phyloP scores from a whole-genome alignment of 2,797 vertebrate species.

The Sparus aurata region DNA sequence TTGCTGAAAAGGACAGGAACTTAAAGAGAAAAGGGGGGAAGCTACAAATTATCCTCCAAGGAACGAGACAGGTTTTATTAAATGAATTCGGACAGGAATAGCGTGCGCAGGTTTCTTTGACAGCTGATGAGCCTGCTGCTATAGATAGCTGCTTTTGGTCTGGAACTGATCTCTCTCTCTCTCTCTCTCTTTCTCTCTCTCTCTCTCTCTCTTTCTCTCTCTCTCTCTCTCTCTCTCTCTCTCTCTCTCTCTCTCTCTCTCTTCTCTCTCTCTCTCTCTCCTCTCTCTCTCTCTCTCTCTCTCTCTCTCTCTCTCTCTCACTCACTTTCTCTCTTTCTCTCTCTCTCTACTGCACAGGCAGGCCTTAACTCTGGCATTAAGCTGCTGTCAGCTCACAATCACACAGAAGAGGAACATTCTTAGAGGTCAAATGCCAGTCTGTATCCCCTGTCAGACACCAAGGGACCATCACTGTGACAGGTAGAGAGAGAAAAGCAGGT shows the following conservation, averaged over 20 bases:
- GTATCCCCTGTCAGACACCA: slow-evolving; percentile 63
- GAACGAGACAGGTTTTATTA: slow-evolving; percentile 51
- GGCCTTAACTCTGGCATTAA: slow-evolving; percentile 62
- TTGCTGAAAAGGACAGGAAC: slow-evolving; percentile 28
- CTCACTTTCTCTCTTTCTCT: slow-evolving; percentile 17
- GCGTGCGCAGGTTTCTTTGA: slow-evolving; percentile 40
- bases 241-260: slow-evolving; percentile 27
- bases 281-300: slow-evolving; percentile 27
- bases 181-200: slow-evolving; percentile 36
- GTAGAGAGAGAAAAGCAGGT: slow-evolving; percentile 38
- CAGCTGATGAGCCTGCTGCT: slow-evolving; percentile 58
- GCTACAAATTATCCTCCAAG: slow-evolving; percentile 32
- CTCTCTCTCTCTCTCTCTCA: slow-evolving; percentile 26
- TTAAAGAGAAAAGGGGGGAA: slow-evolving; percentile 31
- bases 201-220: slow-evolving; percentile 27
- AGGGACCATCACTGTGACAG: slow-evolving; percentile 49
- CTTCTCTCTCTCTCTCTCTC: slow-evolving; percentile 26
- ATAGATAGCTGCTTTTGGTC: slow-evolving; percentile 55
- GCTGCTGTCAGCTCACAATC: slow-evolving; percentile 70
- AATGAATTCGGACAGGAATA: slow-evolving; percentile 58
- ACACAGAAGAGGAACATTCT: slow-evolving; percentile 58
- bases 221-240: slow-evolving; percentile 27
- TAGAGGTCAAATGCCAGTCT: slow-evolving; percentile 71
- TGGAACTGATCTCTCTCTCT: slow-evolving; percentile 21
- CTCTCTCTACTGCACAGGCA: slow-evolving; percentile 39